Evolutionary conservation across 2,797 vertebrate species (phyloP).

Genomic region (Sebastolobus alascanus): DNA sequence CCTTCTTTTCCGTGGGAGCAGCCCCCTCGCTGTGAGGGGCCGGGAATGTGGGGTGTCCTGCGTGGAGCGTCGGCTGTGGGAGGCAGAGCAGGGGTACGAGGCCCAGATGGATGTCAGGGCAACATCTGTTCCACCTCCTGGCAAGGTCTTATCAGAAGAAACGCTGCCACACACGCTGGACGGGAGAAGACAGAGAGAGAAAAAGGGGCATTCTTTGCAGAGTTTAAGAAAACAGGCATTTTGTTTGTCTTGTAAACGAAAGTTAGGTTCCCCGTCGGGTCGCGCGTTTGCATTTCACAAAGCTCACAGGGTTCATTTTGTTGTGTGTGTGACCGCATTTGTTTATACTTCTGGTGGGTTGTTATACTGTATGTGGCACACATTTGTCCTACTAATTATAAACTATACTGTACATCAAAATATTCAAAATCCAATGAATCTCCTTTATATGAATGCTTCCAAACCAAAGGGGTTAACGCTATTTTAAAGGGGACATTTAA

Average conservation of each 20-base stretch:
- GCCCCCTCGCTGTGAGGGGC: slow-evolving; percentile 57
- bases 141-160: slow-evolving; percentile 76
- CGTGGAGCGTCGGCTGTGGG: slow-evolving; percentile 64
- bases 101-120: slow-evolving; percentile 84
- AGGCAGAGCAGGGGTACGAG: slow-evolving; percentile 73
- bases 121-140: slow-evolving; percentile 86
- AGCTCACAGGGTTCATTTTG: slow-evolving; percentile 62
- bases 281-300: slow-evolving; percentile 80
- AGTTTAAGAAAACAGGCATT: slow-evolving; percentile 83
- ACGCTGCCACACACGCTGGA: slow-evolving; percentile 68
- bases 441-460: not conserved
- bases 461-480: not conserved
- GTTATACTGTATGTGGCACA: slow-evolving; percentile 8
- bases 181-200: slow-evolving; percentile 39
- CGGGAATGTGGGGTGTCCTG: slow-evolving; percentile 52
- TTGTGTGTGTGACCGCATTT: slow-evolving; percentile 35
- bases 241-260: slow-evolving; percentile 86
- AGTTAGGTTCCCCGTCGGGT: slow-evolving; percentile 75
- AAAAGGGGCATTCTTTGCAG: slow-evolving; percentile 71
- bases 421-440: not conserved
- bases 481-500: not conserved
- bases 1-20: slow-evolving; percentile 12
- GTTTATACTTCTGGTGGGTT: slow-evolving; percentile 26
- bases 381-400: not conserved
- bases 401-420: not conserved